Conservation (phyloP, 2,113 vertebrate species). For the Podarcis muralis region DNA sequence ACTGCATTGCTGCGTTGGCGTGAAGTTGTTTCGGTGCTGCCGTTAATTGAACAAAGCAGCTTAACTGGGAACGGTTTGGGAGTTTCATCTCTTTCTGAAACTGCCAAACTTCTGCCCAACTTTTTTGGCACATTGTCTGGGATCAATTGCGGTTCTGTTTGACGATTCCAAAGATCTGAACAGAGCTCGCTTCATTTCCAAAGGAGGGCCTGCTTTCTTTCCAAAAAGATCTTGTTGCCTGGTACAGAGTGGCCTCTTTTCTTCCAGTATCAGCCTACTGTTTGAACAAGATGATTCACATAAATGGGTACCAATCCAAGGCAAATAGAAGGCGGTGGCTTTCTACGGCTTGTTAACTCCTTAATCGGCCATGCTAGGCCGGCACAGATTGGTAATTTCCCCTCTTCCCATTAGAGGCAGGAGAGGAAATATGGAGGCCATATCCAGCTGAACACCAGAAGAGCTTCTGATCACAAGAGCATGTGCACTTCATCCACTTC, state of each 20-base stretch:
- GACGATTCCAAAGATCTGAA: neutral
- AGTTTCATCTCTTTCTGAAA: neutral
- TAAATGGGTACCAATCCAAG: conserved; percentile 54
- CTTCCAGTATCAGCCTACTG: neutral
- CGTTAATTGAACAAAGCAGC: neutral
- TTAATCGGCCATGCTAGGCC: neutral
- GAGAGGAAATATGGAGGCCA: neutral
- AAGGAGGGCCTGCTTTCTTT: neutral
- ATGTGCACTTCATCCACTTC: neutral
- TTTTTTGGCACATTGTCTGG: neutral
- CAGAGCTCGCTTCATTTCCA: rapidly evolving
- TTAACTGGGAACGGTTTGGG: neutral
- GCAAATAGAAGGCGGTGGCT: conserved; percentile 49
- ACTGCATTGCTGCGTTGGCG: conserved; percentile 9
- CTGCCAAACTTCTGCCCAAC: neutral
- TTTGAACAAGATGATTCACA: conserved; percentile 61
- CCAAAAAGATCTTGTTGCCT: neutral
- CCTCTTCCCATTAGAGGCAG: neutral
- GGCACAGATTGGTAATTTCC: neutral
- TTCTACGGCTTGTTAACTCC: conserved; percentile 34
- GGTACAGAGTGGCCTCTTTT: conserved; percentile 21
- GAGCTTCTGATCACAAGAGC: neutral
- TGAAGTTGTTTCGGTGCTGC: conserved; percentile 11
- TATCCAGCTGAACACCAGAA: neutral
- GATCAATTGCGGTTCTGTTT: rapidly evolving